phyloP scores from a whole-genome alignment of 2,797 vertebrate species.

The Chloroceryle amazona region DNA sequence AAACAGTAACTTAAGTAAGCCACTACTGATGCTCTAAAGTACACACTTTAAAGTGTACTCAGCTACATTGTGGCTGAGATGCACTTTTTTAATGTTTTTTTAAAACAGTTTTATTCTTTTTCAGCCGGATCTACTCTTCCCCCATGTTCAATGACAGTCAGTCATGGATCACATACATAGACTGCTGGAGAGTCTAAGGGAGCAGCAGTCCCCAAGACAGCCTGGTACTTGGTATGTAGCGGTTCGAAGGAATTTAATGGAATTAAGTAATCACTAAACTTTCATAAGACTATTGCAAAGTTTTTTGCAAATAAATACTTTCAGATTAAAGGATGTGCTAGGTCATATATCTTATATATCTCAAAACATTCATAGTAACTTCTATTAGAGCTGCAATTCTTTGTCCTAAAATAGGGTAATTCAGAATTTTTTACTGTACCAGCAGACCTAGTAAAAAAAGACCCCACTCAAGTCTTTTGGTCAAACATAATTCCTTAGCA shows the following conservation, averaged over 20 bases:
- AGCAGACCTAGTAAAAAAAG: background rate
- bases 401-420: background rate
- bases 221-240: background rate
- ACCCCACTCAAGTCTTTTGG: background rate
- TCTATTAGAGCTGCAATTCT: background rate
- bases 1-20: background rate
- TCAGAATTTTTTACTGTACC: background rate
- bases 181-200: background rate
- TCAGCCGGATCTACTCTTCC: background rate
- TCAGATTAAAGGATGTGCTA: background rate
- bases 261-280: background rate
- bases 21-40: background rate
- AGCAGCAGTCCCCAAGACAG: background rate
- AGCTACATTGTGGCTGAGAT: background rate
- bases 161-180: background rate
- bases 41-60: background rate
- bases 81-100: background rate
- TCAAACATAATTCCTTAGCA: background rate
- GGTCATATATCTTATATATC: background rate
- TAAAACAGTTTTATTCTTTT: background rate
- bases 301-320: background rate
- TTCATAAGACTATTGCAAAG: background rate
- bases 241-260: background rate
- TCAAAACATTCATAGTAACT: background rate
- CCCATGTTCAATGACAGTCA: fast-evolving